A percentile compares a stretch with the other conserved stretches of the same genome.
Evolutionary conservation across 2,797 vertebrate species (phyloP).

Genomic region (Acanthornis magna): DNA sequence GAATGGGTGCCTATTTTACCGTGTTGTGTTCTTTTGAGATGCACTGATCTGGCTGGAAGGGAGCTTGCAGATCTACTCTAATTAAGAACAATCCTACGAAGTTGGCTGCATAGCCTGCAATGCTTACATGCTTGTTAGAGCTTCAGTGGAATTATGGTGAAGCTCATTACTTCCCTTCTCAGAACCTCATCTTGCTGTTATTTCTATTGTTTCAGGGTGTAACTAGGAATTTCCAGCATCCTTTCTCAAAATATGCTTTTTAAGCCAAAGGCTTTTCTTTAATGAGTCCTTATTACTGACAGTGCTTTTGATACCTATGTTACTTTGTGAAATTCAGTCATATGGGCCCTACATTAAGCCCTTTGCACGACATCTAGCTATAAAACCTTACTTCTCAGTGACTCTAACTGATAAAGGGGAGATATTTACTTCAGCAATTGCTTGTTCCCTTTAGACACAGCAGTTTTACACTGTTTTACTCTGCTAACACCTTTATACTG

Average conservation of each 20-base stretch:
- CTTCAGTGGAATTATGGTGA: neutral
- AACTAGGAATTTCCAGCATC: neutral
- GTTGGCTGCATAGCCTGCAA: neutral
- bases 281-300: neutral
- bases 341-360: neutral
- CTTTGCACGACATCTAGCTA: neutral
- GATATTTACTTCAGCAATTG: constrained; percentile 2
- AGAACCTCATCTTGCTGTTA: neutral
- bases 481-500: neutral
- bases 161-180: neutral
- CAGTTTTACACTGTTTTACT: neutral
- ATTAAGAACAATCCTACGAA: neutral
- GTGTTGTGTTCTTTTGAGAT: neutral
- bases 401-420: neutral
- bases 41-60: neutral
- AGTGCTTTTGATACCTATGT: neutral
- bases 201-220: neutral
- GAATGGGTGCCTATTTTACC: neutral
- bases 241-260: neutral
- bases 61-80: neutral
- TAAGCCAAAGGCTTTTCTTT: neutral
- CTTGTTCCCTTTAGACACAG: neutral
- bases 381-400: neutral
- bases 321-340: neutral
- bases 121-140: neutral